phyloP scores from a whole-genome alignment of 2,113 vertebrate species.

The Dasyprocta punctata region DNA sequence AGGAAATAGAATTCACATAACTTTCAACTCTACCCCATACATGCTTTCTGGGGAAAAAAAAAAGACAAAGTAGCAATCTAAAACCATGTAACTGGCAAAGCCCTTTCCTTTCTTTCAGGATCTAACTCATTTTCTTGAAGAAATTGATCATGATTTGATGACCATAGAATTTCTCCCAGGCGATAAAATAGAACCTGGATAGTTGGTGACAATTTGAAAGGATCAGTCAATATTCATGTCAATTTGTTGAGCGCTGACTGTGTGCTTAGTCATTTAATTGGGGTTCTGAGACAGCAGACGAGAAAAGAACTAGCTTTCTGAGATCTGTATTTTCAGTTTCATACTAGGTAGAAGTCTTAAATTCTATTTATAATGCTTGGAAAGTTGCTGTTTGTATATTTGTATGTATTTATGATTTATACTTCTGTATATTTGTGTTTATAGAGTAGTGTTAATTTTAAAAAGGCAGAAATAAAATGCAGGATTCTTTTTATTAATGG shows the following conservation, averaged over 20 bases:
- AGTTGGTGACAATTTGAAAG: conserved; percentile 22
- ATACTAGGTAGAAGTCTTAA: not conserved
- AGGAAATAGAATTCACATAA: conserved; percentile 9
- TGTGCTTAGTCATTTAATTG: conserved; percentile 33
- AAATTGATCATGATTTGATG: conserved; percentile 62
- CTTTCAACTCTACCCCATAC: not conserved
- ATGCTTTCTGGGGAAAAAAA: not conserved
- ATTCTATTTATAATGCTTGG: conserved; percentile 16
- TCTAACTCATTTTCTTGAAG: conserved; percentile 61
- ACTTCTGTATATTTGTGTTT: not conserved
- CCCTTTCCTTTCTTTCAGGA: conserved; percentile 45
- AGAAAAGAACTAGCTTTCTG: not conserved
- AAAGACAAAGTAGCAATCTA: conserved; percentile 36
- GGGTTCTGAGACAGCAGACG: not conserved
- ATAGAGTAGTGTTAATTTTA: not conserved
- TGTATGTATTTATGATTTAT: not conserved
- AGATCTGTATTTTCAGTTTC: not conserved
- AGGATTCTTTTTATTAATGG: not conserved
- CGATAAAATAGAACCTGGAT: conserved; percentile 60
- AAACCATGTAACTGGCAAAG: conserved; percentile 40
- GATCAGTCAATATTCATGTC: conserved; percentile 55
- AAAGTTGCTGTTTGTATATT: not conserved
- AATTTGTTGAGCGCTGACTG: conserved; percentile 57
- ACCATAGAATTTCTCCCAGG: conserved; percentile 49
- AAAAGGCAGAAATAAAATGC: not conserved